A percentile compares a stretch with the other conserved stretches of the same genome.
phyloP scores from a whole-genome alignment of 2,113 vertebrate genomes.

The Gymnocephalus cernua region DNA sequence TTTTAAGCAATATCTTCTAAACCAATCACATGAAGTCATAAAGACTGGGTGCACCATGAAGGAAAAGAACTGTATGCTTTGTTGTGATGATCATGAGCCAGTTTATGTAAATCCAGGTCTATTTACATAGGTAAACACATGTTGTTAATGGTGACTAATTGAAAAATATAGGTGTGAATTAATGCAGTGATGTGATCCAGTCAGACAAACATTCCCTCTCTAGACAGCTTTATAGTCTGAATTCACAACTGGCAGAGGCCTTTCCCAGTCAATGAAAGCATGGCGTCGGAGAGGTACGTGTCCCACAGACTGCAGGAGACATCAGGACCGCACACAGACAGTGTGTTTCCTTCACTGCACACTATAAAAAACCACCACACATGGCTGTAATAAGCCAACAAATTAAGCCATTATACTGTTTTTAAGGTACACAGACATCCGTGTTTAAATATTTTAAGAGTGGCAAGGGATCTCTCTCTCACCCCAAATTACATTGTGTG shows the following conservation, averaged over 20 bases:
- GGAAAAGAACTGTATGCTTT: not conserved
- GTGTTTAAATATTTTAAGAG: constrained; percentile 85
- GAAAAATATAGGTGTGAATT: constrained; percentile 44
- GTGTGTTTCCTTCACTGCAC: constrained; percentile 74
- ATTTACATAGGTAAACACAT: constrained; percentile 61
- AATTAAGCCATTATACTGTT: constrained; percentile 84
- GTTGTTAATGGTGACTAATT: constrained; percentile 48
- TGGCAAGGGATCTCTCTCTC: constrained; percentile 78
- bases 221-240: constrained; percentile 25
- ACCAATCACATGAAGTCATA: not conserved
- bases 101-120: constrained; percentile 17
- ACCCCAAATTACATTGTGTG: constrained; percentile 66
- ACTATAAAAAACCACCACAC: constrained; percentile 81
- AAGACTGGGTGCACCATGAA: not conserved
- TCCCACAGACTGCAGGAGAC: constrained; percentile 79
- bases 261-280: constrained; percentile 73
- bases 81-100: not conserved
- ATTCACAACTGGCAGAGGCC: constrained; percentile 51
- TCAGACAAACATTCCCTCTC: constrained; percentile 50
- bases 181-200: constrained; percentile 44
- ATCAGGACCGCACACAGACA: constrained; percentile 84
- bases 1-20: not conserved
- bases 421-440: constrained; percentile 86
- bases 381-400: constrained; percentile 86
- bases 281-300: constrained; percentile 66